Percentiles rank a stretch among this genome's conserved stretches.
phyloP scores from a whole-genome alignment of 2,888 invertebrate genomes.

The Drosophila stalkeri region DNA sequence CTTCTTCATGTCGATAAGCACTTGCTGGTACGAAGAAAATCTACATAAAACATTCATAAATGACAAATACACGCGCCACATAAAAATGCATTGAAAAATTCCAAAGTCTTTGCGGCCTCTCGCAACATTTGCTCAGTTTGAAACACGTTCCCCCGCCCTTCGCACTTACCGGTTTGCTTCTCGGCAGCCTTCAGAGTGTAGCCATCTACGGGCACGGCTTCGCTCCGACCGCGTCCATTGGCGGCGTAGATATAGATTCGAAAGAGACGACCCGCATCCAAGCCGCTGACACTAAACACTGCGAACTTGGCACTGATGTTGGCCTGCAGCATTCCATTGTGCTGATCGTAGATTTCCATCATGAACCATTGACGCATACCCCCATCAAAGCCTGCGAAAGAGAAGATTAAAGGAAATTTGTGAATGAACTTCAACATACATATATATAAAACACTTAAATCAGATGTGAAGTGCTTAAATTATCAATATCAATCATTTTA shows the following conservation, averaged over 20 bases:
- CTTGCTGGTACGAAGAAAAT: slow-evolving; percentile 37
- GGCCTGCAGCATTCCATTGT: slow-evolving; percentile 87
- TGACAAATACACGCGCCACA: slow-evolving; percentile 32
- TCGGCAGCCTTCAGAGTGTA: slow-evolving; percentile 91
- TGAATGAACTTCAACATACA: not conserved
- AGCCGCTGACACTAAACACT: slow-evolving; percentile 90
- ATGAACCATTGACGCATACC: slow-evolving; percentile 91
- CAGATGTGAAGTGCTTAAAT: not conserved
- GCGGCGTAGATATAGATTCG: slow-evolving; percentile 92
- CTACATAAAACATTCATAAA: slow-evolving; percentile 71
- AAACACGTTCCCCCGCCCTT: not conserved
- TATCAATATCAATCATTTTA: not conserved
- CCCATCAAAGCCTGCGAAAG: slow-evolving; percentile 88
- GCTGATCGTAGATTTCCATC: slow-evolving; percentile 90
- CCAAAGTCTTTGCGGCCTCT: slow-evolving; percentile 25
- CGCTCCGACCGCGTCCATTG: slow-evolving; percentile 93
- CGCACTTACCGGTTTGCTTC: slow-evolving; percentile 89
- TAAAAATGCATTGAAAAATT: slow-evolving; percentile 51
- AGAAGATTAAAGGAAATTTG: not conserved
- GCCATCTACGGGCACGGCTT: slow-evolving; percentile 89
- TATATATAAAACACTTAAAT: not conserved
- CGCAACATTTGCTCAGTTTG: not conserved
- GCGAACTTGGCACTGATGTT: slow-evolving; percentile 90
- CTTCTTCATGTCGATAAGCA: slow-evolving; percentile 10
- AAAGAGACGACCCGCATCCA: slow-evolving; percentile 92